A percentile compares a stretch with the other conserved stretches of the same genome.
These are phyloP conservation scores for Peribatodes rhomboidaria DNA, from an alignment of 2,888 invertebrate species.

Conservation along the genomic window DNA sequence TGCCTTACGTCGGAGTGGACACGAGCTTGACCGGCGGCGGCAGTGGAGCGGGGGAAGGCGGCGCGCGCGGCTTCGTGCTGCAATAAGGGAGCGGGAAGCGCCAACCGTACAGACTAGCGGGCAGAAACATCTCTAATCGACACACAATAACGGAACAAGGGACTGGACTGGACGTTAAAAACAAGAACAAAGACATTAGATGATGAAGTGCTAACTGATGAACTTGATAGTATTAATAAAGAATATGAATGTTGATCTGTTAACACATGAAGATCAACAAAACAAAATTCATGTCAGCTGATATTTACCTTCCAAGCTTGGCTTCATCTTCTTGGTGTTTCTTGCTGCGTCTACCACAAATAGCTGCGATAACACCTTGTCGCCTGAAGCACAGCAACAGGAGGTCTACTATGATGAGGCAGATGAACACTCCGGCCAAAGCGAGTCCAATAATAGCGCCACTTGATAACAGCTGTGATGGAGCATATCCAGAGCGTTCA, in stretches of 20 bases:
- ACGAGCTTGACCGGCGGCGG: conserved; percentile 92
- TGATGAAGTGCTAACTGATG: conserved; percentile 67
- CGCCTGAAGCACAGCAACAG: conserved; percentile 91
- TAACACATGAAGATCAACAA: conserved; percentile 26
- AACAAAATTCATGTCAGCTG: background rate
- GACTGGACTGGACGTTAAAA: conserved; percentile 37
- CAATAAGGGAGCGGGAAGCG: conserved; percentile 98
- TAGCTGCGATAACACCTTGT: conserved; percentile 89
- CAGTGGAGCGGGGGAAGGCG: conserved; percentile 92
- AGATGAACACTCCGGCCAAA: conserved; percentile 91
- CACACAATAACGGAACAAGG: conserved; percentile 62
- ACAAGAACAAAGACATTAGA: conserved; percentile 56
- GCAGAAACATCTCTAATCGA: conserved; percentile 87
- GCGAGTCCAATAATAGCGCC: conserved; percentile 95
- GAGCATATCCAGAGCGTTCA: conserved; percentile 79
- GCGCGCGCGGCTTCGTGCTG: conserved; percentile 94
- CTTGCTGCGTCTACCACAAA: conserved; percentile 89
- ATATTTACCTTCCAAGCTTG: conserved; percentile 92
- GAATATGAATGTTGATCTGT: conserved; percentile 37
- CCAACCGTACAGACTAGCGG: conserved; percentile 97
- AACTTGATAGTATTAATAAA: conserved; percentile 49
- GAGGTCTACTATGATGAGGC: conserved; percentile 94
- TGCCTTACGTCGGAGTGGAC: conserved; percentile 89
- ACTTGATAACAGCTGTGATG: conserved; percentile 88
- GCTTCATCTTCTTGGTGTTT: conserved; percentile 93